Percentiles rank a stretch among this genome's conserved stretches.
phyloP scores from a whole-genome alignment of 2,113 vertebrate species.

The Empidonax alnorum region DNA sequence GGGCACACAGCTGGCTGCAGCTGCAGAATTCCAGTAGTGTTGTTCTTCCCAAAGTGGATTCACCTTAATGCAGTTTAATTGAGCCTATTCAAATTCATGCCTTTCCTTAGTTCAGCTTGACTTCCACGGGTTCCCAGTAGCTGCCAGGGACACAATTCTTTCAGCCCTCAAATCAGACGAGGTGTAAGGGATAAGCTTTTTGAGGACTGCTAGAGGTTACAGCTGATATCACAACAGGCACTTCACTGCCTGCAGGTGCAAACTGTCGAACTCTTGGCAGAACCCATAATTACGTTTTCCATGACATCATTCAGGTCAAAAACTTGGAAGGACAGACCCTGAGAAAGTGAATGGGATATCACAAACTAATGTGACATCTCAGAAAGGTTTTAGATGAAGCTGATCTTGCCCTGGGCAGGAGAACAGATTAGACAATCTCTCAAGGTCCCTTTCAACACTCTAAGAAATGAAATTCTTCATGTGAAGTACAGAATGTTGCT shows the following conservation, averaged over 20 bases:
- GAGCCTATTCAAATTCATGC: neutral
- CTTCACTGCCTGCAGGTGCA: neutral
- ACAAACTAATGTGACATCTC: neutral
- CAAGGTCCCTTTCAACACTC: neutral
- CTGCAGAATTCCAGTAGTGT: neutral
- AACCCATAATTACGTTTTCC: neutral
- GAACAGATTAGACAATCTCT: neutral
- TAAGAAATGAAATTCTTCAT: neutral
- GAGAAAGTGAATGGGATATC: neutral
- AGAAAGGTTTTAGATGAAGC: neutral
- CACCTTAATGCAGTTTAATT: neutral
- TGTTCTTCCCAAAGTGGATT: neutral
- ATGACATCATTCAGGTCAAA: neutral
- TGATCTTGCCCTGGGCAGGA: neutral
- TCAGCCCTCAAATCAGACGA: neutral
- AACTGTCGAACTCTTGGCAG: neutral
- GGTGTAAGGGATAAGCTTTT: fast-evolving
- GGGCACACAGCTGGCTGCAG: neutral
- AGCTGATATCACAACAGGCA: neutral
- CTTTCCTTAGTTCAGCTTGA: neutral
- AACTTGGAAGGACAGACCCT: neutral
- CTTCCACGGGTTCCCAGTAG: neutral
- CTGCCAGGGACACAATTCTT: neutral
- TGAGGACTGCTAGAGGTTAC: neutral
- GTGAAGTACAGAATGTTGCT: neutral